Conservation (phyloP, 2,888 invertebrate genomes). For the Tenthredo amoena region DNA sequence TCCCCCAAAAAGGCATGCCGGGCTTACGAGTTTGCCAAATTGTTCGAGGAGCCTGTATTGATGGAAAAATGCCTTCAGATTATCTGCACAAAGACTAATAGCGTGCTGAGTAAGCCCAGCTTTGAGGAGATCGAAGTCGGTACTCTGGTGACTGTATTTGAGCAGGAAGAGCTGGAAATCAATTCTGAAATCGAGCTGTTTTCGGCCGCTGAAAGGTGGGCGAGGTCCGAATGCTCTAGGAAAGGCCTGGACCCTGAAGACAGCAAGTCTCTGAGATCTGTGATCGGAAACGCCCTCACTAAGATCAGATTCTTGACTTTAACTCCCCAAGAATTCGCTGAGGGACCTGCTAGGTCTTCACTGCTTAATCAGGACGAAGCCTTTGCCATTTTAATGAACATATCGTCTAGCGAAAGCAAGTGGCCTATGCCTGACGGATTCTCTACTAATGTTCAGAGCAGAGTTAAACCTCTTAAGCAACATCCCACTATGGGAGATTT, state of each 20-base stretch:
- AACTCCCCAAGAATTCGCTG: constrained; percentile 90
- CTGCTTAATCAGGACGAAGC: constrained; percentile 88
- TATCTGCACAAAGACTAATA: constrained; percentile 87
- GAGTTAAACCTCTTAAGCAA: constrained; percentile 57
- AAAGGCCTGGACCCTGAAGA: constrained; percentile 76
- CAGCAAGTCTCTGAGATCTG: constrained; percentile 68
- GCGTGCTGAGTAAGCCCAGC: constrained; percentile 87
- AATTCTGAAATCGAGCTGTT: constrained; percentile 89
- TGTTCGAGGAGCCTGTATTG: constrained; percentile 90
- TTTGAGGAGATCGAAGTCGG: constrained; percentile 89
- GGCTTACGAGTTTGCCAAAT: constrained; percentile 91
- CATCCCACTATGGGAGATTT: constrained; percentile 48
- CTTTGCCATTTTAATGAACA: constrained; percentile 90
- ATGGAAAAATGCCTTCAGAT: constrained; percentile 92
- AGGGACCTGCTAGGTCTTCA: constrained; percentile 88
- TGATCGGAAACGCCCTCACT: constrained; percentile 83
- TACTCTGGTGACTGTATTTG: constrained; percentile 87
- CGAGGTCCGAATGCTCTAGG: constrained; percentile 80
- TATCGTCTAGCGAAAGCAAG: constrained; percentile 85
- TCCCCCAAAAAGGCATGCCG: constrained; percentile 90
- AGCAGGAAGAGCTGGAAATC: constrained; percentile 86
- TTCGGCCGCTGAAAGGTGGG: constrained; percentile 86
- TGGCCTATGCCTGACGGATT: constrained; percentile 88
- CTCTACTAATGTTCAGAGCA: constrained; percentile 76
- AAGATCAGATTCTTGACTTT: constrained; percentile 90